phyloP scores from a whole-genome alignment of 2,797 vertebrate species.

The Spea hammondii region DNA sequence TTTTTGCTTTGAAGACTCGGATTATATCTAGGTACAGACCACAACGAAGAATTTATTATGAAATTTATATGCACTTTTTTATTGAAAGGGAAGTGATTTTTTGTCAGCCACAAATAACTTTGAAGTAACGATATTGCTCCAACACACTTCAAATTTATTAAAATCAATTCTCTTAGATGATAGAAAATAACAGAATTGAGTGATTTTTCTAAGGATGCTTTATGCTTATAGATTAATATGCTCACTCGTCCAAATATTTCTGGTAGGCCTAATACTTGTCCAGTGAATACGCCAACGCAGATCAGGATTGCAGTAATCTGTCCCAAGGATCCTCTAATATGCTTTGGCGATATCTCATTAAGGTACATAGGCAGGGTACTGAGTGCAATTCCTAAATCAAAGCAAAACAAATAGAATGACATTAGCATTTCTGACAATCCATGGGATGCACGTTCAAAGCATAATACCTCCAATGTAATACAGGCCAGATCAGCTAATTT shows the following conservation, averaged over 20 bases:
- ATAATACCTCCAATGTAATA: neutral
- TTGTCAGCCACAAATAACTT: too few species aligned
- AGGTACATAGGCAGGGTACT: slow-evolving; percentile 92
- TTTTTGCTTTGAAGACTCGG: too few species aligned
- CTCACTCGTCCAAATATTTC: slow-evolving; percentile 89
- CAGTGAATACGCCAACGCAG: slow-evolving; percentile 86
- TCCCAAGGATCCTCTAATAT: slow-evolving; percentile 84
- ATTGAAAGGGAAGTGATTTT: too few species aligned
- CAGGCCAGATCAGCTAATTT: too few species aligned
- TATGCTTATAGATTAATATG: slow-evolving; percentile 12
- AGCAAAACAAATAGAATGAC: neutral
- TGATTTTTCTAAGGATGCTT: too few species aligned
- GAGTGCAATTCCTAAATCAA: slow-evolving; percentile 79
- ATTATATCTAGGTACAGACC: too few species aligned
- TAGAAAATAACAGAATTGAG: too few species aligned
- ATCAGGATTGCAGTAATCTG: slow-evolving; percentile 92
- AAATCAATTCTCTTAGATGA: too few species aligned
- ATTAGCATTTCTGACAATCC: neutral
- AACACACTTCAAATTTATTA: too few species aligned
- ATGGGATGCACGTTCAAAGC: neutral
- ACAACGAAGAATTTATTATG: too few species aligned
- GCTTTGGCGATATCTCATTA: slow-evolving; percentile 88
- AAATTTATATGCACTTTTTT: too few species aligned
- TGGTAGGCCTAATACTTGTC: slow-evolving; percentile 86
- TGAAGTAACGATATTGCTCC: too few species aligned